Evolutionary conservation across 37 sponge, comb jelly and placozoan genomes (phyloP).

Genomic region (Lycopodina hypogea): DNA sequence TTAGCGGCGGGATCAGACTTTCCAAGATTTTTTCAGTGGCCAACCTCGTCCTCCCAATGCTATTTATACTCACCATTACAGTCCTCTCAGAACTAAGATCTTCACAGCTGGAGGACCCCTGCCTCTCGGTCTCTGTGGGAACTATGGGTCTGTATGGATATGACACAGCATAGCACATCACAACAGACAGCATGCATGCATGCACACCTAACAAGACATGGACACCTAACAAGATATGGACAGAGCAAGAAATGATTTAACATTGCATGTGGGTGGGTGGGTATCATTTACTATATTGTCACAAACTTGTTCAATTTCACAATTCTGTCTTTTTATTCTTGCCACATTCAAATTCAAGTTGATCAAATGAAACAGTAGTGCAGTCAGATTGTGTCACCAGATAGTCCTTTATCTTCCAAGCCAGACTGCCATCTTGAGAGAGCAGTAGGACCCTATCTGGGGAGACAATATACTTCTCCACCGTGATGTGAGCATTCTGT

Average conservation of each 20-base stretch:
- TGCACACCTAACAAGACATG: too few species aligned
- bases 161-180: slow-evolving; percentile 14
- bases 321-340: slow-evolving; percentile 16
- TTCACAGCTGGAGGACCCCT: slow-evolving; percentile 93
- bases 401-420: slow-evolving; percentile 69
- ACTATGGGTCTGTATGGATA: slow-evolving; percentile 91
- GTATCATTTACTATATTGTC: too few species aligned
- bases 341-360: slow-evolving; percentile 40
- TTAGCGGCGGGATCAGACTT: slow-evolving; percentile 75
- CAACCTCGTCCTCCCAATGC: slow-evolving; percentile 75
- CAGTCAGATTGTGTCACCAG: slow-evolving; percentile 53
- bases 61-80: slow-evolving; percentile 92
- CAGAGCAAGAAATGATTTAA: too few species aligned
- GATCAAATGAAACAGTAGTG: slow-evolving; percentile 43
- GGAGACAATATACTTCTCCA: slow-evolving; percentile 48
- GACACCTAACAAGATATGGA: too few species aligned
- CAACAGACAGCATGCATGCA: too few species aligned
- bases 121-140: slow-evolving; percentile 86
- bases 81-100: slow-evolving; percentile 71
- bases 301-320: neutral
- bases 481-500: slow-evolving; percentile 44
- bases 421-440: slow-evolving; percentile 38
- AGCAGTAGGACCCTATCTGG: slow-evolving; percentile 33
- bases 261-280: too few species aligned
- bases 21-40: slow-evolving; percentile 69